Base-by-base conservation (phyloP, 2,888 invertebrate genomes). In the Agonopterix alstromeriana region DNA sequence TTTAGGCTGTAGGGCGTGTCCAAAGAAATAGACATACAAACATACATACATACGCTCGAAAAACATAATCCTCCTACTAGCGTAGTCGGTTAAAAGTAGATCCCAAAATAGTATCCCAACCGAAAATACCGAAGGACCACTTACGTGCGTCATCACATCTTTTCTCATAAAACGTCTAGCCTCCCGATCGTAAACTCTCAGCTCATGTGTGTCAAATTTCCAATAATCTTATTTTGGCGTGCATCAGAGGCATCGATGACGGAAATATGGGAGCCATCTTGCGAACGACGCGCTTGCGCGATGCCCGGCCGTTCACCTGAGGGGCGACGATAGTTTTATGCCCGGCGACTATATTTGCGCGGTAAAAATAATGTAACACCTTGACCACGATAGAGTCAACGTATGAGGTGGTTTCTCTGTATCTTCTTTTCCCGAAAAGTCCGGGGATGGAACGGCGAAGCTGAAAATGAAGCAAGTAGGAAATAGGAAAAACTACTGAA, bases 141-240 rank as follows among this genome's bases (percentile, higher is more conserved):
- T 83, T 72, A 78, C 63, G 77, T 82, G 77, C 84, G 82, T 86
- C 85, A 84, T 76, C 81, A 65, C 68, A 70, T 73, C 63, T 71
- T 65, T 61, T 63, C 67, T 69, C 67, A 72, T 71, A 70, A 70
- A 69, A 63, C 75, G 38, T 75, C 77, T 76, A 77, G 73, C 38
- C 63, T 11, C 61, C 61, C 60, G 73, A 75, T 82, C 83, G 83
- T 83, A 83, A 82, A 82, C 71, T 36, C 44, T 36, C 44, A 68
- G 70, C 63, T 77, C 78, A 70, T 75, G 73, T 78, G 80, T 82
- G 85, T 86, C 85, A 83, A 85, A 82, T 83, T 82, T 83, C 83
- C 83, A 76, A 81, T 82, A 82, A 85, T 82, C 83, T 87, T 87
- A 88, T 87, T 88, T 86, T 87, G 87, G 87, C 86, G 86, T 82